Conservation (phyloP, 2,888 invertebrate species). For the Tethea ocularis region DNA sequence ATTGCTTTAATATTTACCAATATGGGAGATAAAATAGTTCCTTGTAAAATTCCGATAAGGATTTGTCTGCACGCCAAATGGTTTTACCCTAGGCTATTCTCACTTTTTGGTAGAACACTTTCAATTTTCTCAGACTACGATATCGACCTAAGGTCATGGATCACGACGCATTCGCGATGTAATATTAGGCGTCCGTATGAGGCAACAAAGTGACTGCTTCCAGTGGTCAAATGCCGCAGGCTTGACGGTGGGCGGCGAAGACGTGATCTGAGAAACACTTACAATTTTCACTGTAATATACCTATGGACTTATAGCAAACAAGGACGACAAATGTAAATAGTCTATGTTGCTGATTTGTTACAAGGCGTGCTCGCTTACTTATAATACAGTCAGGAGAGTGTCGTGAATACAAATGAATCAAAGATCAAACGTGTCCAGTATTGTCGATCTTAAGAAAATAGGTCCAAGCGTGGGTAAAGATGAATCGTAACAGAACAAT, state of each 20-base stretch:
- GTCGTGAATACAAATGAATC: conserved; percentile 62
- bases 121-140: conserved; percentile 39
- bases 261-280: conserved; percentile 28
- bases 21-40: conserved; percentile 30
- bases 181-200: conserved; percentile 39
- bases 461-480: conserved; percentile 40
- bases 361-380: conserved; percentile 56
- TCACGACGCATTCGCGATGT: conserved; percentile 29
- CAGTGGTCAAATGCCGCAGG: conserved; percentile 18
- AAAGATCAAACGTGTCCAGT: conserved; percentile 37
- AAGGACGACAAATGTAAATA: conserved; percentile 53
- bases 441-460: conserved; percentile 33
- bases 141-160: conserved; percentile 33
- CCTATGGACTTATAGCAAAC: conserved; percentile 24
- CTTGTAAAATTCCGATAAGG: conserved; percentile 21
- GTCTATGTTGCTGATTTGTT: conserved; percentile 56
- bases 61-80: background rate
- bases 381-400: conserved; percentile 50
- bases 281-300: conserved; percentile 32
- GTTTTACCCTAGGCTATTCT: background rate
- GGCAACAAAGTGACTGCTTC: conserved; percentile 28
- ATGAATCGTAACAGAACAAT: conserved; percentile 28
- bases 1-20: conserved; percentile 51
- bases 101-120: conserved; percentile 35
- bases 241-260: conserved; percentile 23